Evolutionary conservation across 1,140 invertebrate genomes (phyloP).

Genomic region (Andrena cerasifolii): DNA sequence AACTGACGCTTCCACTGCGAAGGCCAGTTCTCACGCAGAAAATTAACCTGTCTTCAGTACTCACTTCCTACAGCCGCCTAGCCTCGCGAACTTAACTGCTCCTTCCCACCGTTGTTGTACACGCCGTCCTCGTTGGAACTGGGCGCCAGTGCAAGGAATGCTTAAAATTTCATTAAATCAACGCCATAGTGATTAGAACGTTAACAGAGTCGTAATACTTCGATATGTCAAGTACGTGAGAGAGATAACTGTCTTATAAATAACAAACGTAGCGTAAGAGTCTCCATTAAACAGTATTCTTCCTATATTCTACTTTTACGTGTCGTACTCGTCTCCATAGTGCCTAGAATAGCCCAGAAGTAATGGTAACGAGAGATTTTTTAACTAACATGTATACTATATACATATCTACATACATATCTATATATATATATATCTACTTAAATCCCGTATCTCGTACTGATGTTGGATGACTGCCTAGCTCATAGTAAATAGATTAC

Average conservation of each 20-base stretch:
- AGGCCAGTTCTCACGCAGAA: neutral
- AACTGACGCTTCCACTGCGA: too few species aligned
- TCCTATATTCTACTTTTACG: slow-evolving; percentile 39
- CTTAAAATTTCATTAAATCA: neutral
- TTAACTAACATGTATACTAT: slow-evolving; percentile 35
- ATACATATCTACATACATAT: slow-evolving; percentile 21
- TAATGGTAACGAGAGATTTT: slow-evolving; percentile 61
- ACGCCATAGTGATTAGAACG: slow-evolving; percentile 5
- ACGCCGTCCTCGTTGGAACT: neutral
- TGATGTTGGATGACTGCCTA: slow-evolving; percentile 78
- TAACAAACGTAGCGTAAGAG: slow-evolving; percentile 14
- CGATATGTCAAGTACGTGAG: neutral
- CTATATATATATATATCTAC: slow-evolving; percentile 50
- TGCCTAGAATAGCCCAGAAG: slow-evolving; percentile 68
- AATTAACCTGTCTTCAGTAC: neutral
- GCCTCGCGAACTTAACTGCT: neutral
- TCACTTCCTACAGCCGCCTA: neutral
- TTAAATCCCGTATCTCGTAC: slow-evolving; percentile 73
- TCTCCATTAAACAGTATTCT: slow-evolving; percentile 30
- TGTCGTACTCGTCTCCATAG: slow-evolving; percentile 60
- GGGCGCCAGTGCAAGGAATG: neutral
- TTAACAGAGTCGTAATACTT: neutral
- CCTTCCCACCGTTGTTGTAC: neutral
- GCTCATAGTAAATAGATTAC: slow-evolving; percentile 79
- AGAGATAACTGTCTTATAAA: neutral